Conservation (phyloP, 1,140 invertebrate species). For the Hyles vespertilio region DNA sequence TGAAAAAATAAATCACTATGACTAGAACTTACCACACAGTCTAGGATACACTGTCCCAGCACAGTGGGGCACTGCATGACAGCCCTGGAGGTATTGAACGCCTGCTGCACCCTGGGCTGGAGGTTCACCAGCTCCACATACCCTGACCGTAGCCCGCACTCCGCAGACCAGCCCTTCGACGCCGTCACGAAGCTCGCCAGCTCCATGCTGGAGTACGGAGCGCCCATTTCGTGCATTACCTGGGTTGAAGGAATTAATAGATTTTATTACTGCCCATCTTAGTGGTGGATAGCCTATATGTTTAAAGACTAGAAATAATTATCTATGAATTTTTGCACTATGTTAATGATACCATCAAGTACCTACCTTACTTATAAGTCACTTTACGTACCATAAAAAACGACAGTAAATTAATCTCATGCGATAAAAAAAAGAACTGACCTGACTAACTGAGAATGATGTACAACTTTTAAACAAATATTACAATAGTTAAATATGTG, state of each 20-base stretch:
- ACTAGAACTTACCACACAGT: conserved; percentile 74
- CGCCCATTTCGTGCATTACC: conserved; percentile 91
- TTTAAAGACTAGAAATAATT: too few species aligned
- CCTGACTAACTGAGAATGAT: too few species aligned
- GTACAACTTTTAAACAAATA: too few species aligned
- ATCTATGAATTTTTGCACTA: too few species aligned
- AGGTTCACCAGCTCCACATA: conserved; percentile 94
- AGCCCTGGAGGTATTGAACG: conserved; percentile 92
- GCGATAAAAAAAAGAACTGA: too few species aligned
- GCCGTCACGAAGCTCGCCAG: conserved; percentile 95
- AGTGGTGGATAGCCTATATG: too few species aligned
- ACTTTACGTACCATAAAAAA: too few species aligned
- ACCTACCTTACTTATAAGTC: too few species aligned
- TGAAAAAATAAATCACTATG: background rate
- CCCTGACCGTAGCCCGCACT: conserved; percentile 96
- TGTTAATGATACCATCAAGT: too few species aligned
- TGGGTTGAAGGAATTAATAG: conserved; percentile 18
- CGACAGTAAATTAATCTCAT: too few species aligned
- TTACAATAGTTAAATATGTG: too few species aligned
- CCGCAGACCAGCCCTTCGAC: conserved; percentile 94
- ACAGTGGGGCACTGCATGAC: conserved; percentile 95
- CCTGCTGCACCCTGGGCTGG: conserved; percentile 85
- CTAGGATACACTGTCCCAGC: conserved; percentile 89
- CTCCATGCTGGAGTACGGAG: conserved; percentile 89
- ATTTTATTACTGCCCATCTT: too few species aligned